Evolutionary conservation across 2,113 vertebrate species (phyloP).

Genomic region (Ptilorrhoa leucosticta): DNA sequence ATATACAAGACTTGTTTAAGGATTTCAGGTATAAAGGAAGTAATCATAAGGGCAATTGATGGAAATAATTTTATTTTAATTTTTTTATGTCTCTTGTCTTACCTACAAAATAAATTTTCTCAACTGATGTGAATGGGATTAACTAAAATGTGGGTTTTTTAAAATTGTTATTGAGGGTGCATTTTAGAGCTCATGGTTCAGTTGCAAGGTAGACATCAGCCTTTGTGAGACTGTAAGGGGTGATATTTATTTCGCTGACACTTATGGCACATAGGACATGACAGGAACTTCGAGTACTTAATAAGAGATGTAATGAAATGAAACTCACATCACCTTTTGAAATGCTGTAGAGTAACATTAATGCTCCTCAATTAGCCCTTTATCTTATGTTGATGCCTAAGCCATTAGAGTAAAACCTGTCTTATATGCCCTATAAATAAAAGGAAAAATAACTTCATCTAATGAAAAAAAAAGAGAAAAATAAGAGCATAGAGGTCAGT

Average conservation of each 20-base stretch:
- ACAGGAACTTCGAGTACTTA: neutral
- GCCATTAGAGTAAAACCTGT: neutral
- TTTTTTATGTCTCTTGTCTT: neutral
- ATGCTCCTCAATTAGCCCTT: neutral
- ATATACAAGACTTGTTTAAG: neutral
- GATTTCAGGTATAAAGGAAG: neutral
- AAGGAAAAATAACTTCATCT: neutral
- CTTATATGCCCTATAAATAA: neutral
- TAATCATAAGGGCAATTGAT: neutral
- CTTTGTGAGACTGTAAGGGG: neutral
- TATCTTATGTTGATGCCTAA: neutral
- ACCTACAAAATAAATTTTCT: neutral
- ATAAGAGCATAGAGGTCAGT: neutral
- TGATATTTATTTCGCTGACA: neutral
- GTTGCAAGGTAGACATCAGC: neutral
- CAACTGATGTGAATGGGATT: neutral
- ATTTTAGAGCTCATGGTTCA: neutral
- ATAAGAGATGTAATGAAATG: neutral
- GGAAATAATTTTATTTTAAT: neutral
- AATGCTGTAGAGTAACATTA: neutral
- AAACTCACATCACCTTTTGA: neutral
- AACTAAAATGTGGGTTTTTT: fast-evolving
- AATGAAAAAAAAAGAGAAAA: neutral
- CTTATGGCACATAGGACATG: neutral
- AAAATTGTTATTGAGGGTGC: neutral